Percentiles rank a stretch among this genome's conserved stretches.
phyloP scores from a whole-genome alignment of 2,797 vertebrate species.

The Phoxinus dragarum region DNA sequence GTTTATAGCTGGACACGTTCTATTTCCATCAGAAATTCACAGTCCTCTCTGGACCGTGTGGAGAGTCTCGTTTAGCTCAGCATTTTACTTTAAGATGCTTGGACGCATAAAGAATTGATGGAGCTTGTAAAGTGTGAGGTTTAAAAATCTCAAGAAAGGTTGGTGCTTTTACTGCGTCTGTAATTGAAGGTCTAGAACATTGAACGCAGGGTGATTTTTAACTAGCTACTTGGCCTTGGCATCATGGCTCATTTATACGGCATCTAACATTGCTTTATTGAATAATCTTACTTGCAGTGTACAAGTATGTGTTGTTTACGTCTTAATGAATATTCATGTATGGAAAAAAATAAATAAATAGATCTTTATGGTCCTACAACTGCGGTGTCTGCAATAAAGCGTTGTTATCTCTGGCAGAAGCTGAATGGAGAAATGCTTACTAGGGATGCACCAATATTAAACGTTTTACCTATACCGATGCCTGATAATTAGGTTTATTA shows the following conservation, averaged over 20 bases:
- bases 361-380: not conserved
- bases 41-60: constrained; percentile 1
- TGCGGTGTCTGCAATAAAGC: not conserved
- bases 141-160: constrained; percentile 26
- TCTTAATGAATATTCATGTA: not conserved
- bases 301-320: not conserved
- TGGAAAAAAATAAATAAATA: not conserved
- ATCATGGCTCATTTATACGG: not conserved
- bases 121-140: constrained; percentile 22
- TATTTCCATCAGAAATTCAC: constrained; percentile 33
- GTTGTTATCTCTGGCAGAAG: not conserved
- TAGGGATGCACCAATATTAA: not conserved
- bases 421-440: not conserved
- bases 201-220: not conserved
- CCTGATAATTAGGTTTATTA: not conserved
- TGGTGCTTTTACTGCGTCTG: not conserved
- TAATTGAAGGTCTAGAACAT: not conserved
- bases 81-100: not conserved
- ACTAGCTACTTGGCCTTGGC: not conserved
- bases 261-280: not conserved
- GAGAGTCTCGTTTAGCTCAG: not conserved
- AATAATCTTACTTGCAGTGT: not conserved
- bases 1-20: constrained; percentile 42
- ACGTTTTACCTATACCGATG: not conserved
- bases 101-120: not conserved